Evolutionary conservation across 2,113 vertebrate genomes (phyloP).

Genomic region (Circaetus cinerascens): DNA sequence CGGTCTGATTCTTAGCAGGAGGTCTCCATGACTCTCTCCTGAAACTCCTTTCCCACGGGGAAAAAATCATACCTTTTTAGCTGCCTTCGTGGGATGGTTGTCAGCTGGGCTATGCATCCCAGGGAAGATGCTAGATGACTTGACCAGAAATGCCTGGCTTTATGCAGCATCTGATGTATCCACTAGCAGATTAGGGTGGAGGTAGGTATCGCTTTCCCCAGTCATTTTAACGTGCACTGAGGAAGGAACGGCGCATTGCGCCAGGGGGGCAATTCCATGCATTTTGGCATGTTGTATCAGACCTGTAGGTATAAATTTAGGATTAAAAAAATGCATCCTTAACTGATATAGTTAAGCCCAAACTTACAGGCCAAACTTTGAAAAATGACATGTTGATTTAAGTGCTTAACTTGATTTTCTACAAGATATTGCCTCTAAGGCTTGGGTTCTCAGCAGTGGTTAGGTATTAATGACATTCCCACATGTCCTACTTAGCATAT

Average conservation of each 20-base stretch:
- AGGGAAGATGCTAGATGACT: not conserved
- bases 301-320: not conserved
- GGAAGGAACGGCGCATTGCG: not conserved
- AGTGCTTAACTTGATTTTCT: not conserved
- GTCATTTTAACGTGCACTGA: not conserved
- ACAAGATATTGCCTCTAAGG: not conserved
- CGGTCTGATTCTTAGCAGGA: not conserved
- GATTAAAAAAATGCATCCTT: not conserved
- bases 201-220: not conserved
- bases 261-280: rapidly evolving
- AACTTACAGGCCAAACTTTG: not conserved
- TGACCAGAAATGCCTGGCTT: not conserved
- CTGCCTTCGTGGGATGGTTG: not conserved
- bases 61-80: not conserved
- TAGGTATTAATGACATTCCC: not conserved
- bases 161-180: not conserved
- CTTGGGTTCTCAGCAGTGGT: not conserved
- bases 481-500: not conserved
- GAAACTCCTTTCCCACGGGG: not conserved
- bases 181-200: not conserved
- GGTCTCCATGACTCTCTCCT: not conserved
- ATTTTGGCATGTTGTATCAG: not conserved
- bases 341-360: not conserved
- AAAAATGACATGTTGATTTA: not conserved
- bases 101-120: not conserved